These are phyloP conservation scores for Mus pahari DNA, from an alignment of 2,113 vertebrate species.

Conservation along the genomic window DNA sequence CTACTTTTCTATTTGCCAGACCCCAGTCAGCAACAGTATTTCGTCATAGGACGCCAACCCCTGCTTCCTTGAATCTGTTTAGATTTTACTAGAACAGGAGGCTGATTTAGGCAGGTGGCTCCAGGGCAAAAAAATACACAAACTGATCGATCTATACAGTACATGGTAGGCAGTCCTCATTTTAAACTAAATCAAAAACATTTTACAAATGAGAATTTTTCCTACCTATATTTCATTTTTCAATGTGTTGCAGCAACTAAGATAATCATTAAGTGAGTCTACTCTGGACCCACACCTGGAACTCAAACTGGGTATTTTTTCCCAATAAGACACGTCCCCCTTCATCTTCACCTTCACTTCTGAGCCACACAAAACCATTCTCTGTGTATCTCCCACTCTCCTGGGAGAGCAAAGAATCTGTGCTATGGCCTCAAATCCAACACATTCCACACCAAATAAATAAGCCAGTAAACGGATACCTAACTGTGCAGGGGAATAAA, in stretches of 20 bases:
- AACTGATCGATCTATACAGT: background rate
- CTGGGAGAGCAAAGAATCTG: conserved; percentile 65
- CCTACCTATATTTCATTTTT: background rate
- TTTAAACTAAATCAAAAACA: conserved; percentile 41
- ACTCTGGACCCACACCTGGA: background rate
- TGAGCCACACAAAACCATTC: conserved; percentile 37
- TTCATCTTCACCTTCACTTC: background rate
- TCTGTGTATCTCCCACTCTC: conserved; percentile 25
- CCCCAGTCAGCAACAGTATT: background rate
- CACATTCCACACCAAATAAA: conserved; percentile 82
- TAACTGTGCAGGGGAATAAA: conserved; percentile 73
- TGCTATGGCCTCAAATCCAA: conserved; percentile 65
- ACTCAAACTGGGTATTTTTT: conserved; percentile 1
- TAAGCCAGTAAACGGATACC: conserved; percentile 69
- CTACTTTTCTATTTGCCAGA: conserved; percentile 50
- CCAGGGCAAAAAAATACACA: background rate
- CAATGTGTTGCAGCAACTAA: background rate
- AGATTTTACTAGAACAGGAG: background rate
- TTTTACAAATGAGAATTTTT: conserved; percentile 4
- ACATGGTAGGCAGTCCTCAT: background rate
- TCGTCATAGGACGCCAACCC: background rate
- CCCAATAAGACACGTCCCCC: background rate
- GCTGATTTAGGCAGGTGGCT: background rate
- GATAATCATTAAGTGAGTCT: background rate
- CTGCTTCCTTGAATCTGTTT: background rate